phyloP scores from a whole-genome alignment of 2,888 invertebrate species.

The Apoderus coryli region DNA sequence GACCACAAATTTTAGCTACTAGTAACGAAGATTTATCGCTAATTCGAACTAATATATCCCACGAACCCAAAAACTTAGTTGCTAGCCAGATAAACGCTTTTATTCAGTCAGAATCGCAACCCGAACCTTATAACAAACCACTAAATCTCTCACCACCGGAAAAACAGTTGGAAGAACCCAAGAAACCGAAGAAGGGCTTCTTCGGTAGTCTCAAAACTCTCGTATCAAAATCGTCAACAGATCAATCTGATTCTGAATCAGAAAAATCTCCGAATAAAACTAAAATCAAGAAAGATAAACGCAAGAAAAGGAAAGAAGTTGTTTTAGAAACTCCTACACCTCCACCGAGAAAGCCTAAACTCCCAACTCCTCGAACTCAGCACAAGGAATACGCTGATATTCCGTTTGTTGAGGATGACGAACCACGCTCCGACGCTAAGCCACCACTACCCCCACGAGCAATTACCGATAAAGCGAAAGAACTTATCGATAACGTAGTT shows the following conservation, averaged over 20 bases:
- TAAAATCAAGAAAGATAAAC: constrained; percentile 22
- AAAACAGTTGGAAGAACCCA: constrained; percentile 24
- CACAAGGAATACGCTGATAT: constrained; percentile 25
- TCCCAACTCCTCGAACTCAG: constrained; percentile 25
- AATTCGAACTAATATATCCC: constrained; percentile 13
- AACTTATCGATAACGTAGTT: constrained; percentile 19
- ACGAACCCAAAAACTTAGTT: constrained; percentile 15
- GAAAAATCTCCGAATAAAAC: constrained; percentile 26
- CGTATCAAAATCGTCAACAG: constrained; percentile 30
- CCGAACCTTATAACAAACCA: constrained; percentile 24
- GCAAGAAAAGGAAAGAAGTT: constrained; percentile 20
- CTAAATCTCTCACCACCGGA: constrained; percentile 12
- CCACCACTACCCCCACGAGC: constrained; percentile 12
- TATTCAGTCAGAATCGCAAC: constrained; percentile 28
- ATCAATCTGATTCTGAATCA: constrained; percentile 32
- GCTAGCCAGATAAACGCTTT: constrained; percentile 29
- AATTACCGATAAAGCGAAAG: constrained; percentile 19
- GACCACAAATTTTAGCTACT: constrained; percentile 27
- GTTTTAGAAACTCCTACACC: constrained; percentile 16
- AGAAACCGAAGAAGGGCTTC: constrained; percentile 28
- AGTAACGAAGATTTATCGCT: constrained; percentile 27
- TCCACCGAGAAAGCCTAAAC: constrained; percentile 26
- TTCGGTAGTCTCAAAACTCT: constrained; percentile 31
- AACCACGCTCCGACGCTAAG: constrained; percentile 14
- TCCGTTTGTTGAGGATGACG: constrained; percentile 26